A percentile compares a stretch with the other conserved stretches of the same genome.
These are phyloP conservation scores for Microctenopoma steveboyesi DNA, from an alignment of 2,797 vertebrate genomes.

Conservation along the genomic window DNA sequence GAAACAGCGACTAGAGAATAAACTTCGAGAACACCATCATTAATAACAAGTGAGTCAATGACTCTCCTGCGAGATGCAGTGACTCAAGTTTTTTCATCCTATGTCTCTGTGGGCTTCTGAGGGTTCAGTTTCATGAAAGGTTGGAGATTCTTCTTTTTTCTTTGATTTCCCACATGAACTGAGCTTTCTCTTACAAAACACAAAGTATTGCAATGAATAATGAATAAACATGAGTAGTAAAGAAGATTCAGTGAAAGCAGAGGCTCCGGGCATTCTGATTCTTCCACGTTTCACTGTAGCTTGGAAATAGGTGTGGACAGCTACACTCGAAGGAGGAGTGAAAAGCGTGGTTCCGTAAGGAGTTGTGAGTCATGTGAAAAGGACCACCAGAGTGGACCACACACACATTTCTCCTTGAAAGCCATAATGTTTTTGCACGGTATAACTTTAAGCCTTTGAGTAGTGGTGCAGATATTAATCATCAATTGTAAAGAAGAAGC, in stretches of 20 bases:
- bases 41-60: constrained; percentile 19
- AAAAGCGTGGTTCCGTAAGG: not conserved
- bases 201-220: constrained; percentile 35
- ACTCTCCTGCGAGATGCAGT: constrained; percentile 15
- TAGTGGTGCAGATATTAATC: no score
- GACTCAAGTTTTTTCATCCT: constrained; percentile 23
- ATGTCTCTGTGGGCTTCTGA: constrained; percentile 18
- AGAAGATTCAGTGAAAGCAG: constrained; percentile 1
- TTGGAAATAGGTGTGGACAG: no score
- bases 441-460: no score
- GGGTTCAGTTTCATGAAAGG: not conserved
- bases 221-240: constrained; percentile 46
- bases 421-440: no score
- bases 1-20: constrained; percentile 10
- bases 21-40: constrained; percentile 7
- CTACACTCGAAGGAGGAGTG: not conserved
- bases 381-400: not conserved
- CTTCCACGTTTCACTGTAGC: no score
- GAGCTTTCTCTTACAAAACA: constrained; percentile 34
- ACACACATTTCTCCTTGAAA: no score
- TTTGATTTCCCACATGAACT: constrained; percentile 31
- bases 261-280: no score
- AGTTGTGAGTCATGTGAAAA: not conserved
- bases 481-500: no score
- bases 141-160: constrained; percentile 19